A percentile compares a stretch with the other conserved stretches of the same genome.
phyloP scores from a whole-genome alignment of 2,113 vertebrate genomes.

The Sylvia atricapilla region DNA sequence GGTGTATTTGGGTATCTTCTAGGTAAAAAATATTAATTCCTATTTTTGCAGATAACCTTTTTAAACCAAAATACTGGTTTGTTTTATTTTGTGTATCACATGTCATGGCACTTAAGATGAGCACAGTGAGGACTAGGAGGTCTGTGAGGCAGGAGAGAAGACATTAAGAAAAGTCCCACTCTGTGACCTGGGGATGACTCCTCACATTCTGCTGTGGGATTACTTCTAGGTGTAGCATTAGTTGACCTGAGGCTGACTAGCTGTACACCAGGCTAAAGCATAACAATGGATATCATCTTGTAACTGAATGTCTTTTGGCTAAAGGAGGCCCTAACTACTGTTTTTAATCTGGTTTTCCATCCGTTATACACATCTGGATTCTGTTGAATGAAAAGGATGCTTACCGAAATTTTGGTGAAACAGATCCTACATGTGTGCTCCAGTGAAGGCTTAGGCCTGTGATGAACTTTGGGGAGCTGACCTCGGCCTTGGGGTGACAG shows the following conservation, averaged over 20 bases:
- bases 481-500: not conserved
- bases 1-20: not conserved
- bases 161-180: not conserved
- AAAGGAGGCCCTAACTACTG: not conserved
- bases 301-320: not conserved
- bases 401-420: not conserved
- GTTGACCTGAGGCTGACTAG: not conserved
- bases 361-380: not conserved
- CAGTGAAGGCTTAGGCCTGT: not conserved
- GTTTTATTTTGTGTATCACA: not conserved
- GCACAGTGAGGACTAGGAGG: not conserved
- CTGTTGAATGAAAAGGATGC: not conserved
- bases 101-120: not conserved
- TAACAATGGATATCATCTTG: not conserved
- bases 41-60: not conserved
- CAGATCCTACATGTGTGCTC: not conserved
- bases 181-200: not conserved
- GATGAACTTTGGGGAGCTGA: fast-evolving
- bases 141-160: not conserved
- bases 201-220: not conserved
- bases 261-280: not conserved
- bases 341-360: not conserved
- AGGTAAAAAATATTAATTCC: not conserved
- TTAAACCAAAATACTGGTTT: not conserved
- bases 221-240: not conserved